These are phyloP conservation scores for Suricata suricatta DNA, from an alignment of 2,113 vertebrate genomes.

Conservation along the genomic window DNA sequence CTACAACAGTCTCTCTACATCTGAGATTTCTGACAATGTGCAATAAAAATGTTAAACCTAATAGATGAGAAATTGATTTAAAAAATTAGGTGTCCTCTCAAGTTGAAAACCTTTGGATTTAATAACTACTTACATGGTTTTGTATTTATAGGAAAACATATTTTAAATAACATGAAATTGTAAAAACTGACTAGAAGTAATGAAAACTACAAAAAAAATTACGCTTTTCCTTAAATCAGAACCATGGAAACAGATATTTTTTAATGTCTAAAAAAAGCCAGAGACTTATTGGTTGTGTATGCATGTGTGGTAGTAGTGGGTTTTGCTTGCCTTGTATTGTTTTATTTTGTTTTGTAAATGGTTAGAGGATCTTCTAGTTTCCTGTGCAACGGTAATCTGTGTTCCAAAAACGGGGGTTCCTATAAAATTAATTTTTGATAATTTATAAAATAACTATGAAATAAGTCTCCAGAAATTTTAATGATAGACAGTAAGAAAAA, in stretches of 20 bases:
- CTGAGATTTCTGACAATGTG: background rate
- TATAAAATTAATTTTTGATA: constrained; percentile 50
- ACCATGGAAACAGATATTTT: background rate
- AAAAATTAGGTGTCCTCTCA: background rate
- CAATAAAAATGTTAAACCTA: constrained; percentile 22
- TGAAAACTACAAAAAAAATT: constrained; percentile 49
- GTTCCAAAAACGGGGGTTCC: background rate
- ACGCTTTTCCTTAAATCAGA: constrained; percentile 38
- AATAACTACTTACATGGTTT: constrained; percentile 41
- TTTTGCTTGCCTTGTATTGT: background rate
- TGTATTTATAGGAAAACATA: constrained; percentile 13
- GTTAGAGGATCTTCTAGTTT: background rate
- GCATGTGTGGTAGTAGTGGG: background rate
- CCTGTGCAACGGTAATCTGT: background rate
- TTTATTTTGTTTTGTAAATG: constrained; percentile 27
- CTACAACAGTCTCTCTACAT: background rate
- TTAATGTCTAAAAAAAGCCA: background rate
- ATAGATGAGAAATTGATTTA: background rate
- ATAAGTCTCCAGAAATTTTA: constrained; percentile 41
- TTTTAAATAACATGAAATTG: constrained; percentile 46
- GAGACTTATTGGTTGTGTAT: background rate
- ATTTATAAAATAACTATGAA: constrained; percentile 43
- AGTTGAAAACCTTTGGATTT: constrained; percentile 22
- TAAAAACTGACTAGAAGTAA: constrained; percentile 41
- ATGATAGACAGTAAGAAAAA: constrained; percentile 26